Base-by-base conservation (phyloP, 1,140 invertebrate species). In the Acromyrmex heyeri region DNA sequence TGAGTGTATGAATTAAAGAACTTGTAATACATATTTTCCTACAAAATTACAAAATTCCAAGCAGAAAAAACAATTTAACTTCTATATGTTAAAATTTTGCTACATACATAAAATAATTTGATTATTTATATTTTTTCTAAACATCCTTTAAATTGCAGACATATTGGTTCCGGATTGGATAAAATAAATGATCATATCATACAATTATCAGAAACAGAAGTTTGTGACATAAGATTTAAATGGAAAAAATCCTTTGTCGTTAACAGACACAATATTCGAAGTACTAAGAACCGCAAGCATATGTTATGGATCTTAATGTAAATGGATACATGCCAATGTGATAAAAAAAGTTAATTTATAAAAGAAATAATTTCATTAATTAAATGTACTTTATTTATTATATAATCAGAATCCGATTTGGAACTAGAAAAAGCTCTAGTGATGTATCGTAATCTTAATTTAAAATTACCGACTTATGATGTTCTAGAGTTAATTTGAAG, bases 181-280 rank as follows among this genome's bases (percentile, higher is more conserved):
- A 30, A 50, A 73, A 62, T 83, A 34, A 83, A 75, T 0, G 6
- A 34, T 0, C 8, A 30, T 61, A 83, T 75, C 34, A 2, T 3
- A 6, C 34, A 34, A 61, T 2, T 83, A 16, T 72, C 69, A n/a
- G 38, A 83, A 27, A 75, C 3, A 24, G 79, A 83, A 10, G 0
- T 30, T 1, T 75, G 4, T 73, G 21, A 18, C 16, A 8, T 61
- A 16, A 75, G 6, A 61, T 48, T 55, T 3, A 75, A 57, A 3
- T 44, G 65, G 79, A 61, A 34, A 53, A 69, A 55, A 1, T 34
- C 14, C 55, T 0, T 69, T 8, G 10, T 55, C 5, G 44, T 21
- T 24, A 48, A 7, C 2, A 24, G n/a, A 38, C 7, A 38, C 3
- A 2, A 12, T 53, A 0, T 69, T 14, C 18, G 14, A 69, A 67